A percentile compares a stretch with the other conserved stretches of the same genome.
These are phyloP conservation scores for Ganaspis brasiliensis DNA, from an alignment of 2,888 invertebrate species.

Conservation along the genomic window DNA sequence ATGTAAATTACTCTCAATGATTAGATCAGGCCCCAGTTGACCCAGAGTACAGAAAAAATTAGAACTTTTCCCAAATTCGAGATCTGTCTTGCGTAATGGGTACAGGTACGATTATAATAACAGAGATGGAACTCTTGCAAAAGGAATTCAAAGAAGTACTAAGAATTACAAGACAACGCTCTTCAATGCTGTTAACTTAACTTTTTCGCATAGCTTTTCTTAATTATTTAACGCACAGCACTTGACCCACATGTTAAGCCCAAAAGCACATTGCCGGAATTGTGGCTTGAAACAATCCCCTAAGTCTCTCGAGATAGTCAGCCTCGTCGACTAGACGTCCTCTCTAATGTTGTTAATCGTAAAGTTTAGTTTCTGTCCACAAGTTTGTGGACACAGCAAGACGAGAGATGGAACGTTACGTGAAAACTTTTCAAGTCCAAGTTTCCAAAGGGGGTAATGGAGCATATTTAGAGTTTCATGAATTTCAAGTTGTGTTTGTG, in stretches of 20 bases:
- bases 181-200: neutral
- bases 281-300: slow-evolving; percentile 45
- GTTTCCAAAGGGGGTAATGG: slow-evolving; percentile 33
- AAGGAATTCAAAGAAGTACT: no score
- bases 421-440: slow-evolving; percentile 31
- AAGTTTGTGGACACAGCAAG: slow-evolving; percentile 33
- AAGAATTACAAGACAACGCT: no score
- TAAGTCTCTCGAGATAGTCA: slow-evolving; percentile 45
- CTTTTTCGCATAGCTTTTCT: slow-evolving; percentile 46
- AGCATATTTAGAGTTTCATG: slow-evolving; percentile 28
- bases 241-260: slow-evolving; percentile 37
- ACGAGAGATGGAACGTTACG: slow-evolving; percentile 19
- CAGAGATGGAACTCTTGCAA: no score
- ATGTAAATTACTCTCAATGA: no score
- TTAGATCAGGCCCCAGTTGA: no score
- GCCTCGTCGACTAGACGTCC: slow-evolving; percentile 49
- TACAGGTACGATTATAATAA: no score
- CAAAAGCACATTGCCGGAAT: slow-evolving; percentile 32
- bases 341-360: slow-evolving; percentile 54
- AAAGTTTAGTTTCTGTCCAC: slow-evolving; percentile 46
- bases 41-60: no score
- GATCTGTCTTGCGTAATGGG: no score
- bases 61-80: no score
- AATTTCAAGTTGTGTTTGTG: slow-evolving; percentile 17
- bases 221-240: slow-evolving; percentile 7